Evolutionary conservation across 2,797 vertebrate genomes (phyloP).

Genomic region (Staurois parvus): DNA sequence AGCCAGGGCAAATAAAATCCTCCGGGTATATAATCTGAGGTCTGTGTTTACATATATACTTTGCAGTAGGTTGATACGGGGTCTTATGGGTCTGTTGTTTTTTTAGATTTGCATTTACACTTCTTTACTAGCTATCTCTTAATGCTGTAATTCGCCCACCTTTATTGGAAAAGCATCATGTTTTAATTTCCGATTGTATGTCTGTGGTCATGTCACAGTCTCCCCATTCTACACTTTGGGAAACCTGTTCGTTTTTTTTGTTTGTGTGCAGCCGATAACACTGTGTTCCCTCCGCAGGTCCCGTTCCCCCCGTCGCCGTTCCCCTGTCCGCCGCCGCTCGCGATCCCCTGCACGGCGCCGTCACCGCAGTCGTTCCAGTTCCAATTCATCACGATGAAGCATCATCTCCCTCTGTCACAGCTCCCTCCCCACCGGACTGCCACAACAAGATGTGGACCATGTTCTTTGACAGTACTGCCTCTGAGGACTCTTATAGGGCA

Average conservation of each 20-base stretch:
- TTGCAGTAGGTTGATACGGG: too few relatives aligned
- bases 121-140: too few relatives aligned
- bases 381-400: constrained; percentile 93
- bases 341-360: constrained; percentile 92
- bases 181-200: too few relatives aligned
- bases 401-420: neutral
- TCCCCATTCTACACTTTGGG: too few relatives aligned
- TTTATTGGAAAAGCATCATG: too few relatives aligned
- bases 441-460: neutral
- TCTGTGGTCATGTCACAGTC: too few relatives aligned
- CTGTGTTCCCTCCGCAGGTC: constrained; percentile 77
- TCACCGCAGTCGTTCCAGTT: constrained; percentile 95
- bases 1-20: too few relatives aligned
- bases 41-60: too few relatives aligned
- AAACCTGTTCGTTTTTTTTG: neutral
- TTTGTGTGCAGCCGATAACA: constrained; percentile 16
- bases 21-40: too few relatives aligned
- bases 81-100: too few relatives aligned
- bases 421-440: neutral
- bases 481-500: constrained; percentile 20
- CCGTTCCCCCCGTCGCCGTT: constrained; percentile 90
- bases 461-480: neutral
- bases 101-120: too few relatives aligned
- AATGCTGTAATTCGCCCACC: too few relatives aligned
- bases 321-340: constrained; percentile 87